Conservation (phyloP, 2,888 invertebrate species). For the Heliconius aoede region DNA sequence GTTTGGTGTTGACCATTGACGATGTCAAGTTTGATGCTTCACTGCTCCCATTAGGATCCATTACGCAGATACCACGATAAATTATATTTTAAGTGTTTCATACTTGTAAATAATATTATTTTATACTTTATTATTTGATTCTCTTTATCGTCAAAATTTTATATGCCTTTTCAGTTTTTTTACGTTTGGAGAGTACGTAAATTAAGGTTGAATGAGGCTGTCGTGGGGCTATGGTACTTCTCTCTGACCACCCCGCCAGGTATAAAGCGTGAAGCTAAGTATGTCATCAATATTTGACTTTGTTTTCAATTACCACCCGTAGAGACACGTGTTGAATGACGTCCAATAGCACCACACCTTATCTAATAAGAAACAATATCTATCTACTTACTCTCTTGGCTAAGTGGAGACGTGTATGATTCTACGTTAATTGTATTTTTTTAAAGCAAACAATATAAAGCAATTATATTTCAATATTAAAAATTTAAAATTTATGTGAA, state of each 20-base stretch:
- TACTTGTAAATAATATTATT: neutral
- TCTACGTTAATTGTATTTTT: no score
- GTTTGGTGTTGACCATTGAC: neutral
- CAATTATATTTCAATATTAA: no score
- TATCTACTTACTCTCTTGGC: neutral
- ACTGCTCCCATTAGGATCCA: neutral
- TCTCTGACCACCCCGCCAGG: no score
- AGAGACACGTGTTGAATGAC: neutral
- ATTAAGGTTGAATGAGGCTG: neutral
- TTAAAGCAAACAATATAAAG: no score
- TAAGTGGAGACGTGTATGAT: neutral
- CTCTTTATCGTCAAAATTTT: neutral
- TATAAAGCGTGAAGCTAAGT: no score
- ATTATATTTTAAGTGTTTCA: constrained; percentile 2
- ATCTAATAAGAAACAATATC: constrained; percentile 1
- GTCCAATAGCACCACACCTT: neutral
- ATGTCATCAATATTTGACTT: neutral
- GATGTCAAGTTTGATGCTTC: neutral
- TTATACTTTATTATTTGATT: neutral
- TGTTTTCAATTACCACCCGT: neutral
- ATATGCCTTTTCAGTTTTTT: neutral
- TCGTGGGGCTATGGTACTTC: neutral
- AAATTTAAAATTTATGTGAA: no score
- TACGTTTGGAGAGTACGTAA: neutral
- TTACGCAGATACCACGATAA: constrained; percentile 8